A percentile compares a stretch with the other conserved stretches of the same genome.
phyloP scores from a whole-genome alignment of 2,797 vertebrate species.

The Semaprochilodus insignis region DNA sequence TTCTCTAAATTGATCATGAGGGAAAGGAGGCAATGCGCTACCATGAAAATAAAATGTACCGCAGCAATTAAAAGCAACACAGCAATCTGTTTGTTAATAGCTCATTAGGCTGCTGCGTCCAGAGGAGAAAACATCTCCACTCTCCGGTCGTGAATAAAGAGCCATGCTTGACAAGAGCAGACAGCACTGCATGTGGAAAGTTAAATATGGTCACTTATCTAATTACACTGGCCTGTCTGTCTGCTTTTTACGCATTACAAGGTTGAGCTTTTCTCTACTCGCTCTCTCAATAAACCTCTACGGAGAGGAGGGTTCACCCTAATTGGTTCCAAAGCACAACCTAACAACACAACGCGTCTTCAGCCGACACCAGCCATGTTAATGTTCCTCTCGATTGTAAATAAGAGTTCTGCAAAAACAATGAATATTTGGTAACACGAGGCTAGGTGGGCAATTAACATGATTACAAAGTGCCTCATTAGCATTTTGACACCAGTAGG shows the following conservation, averaged over 20 bases:
- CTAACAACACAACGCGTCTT: conserved; percentile 84
- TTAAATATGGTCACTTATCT: conserved; percentile 75
- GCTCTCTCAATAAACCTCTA: conserved; percentile 75
- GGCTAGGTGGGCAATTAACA: conserved; percentile 97
- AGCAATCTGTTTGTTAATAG: conserved; percentile 53
- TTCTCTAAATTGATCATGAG: conserved; percentile 4
- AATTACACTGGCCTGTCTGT: conserved; percentile 77
- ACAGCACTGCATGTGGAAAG: conserved; percentile 59
- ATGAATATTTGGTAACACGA: conserved; percentile 97
- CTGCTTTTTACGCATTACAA: conserved; percentile 79
- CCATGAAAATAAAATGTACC: conserved; percentile 26
- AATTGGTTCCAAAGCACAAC: conserved; percentile 99
- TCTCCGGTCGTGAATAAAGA: conserved; percentile 37
- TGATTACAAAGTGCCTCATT: conserved; percentile 98
- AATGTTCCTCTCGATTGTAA: conserved; percentile 87
- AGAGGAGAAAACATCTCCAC: conserved; percentile 7
- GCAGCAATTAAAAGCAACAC: conserved; percentile 66
- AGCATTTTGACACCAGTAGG: conserved; percentile 86
- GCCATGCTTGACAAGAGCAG: conserved; percentile 74
- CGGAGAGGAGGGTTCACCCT: conserved; percentile 87
- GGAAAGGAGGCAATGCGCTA: background rate
- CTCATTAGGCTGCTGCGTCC: conserved; percentile 14
- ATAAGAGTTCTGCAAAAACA: conserved; percentile 83
- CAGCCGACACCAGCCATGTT: conserved; percentile 87
- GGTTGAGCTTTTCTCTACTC: conserved; percentile 80